These are phyloP conservation scores for Apamea crenata DNA, from an alignment of 2,888 invertebrate genomes.

Conservation along the genomic window DNA sequence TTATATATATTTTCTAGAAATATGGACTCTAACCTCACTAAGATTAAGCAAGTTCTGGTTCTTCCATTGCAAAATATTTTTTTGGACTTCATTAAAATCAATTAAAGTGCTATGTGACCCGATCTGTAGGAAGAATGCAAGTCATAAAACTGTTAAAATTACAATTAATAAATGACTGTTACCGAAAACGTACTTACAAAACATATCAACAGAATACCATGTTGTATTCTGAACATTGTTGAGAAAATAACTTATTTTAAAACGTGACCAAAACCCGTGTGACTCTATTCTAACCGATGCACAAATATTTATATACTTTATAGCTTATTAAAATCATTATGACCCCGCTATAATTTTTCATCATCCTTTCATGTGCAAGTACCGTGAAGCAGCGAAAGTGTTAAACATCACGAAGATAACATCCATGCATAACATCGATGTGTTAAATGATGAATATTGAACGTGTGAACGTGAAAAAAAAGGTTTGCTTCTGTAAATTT, in stretches of 20 bases:
- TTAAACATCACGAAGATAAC: slow-evolving; percentile 40
- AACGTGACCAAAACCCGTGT: slow-evolving; percentile 35
- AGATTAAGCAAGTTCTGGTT: slow-evolving; percentile 81
- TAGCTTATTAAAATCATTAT: slow-evolving; percentile 44
- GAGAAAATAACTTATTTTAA: slow-evolving; percentile 8
- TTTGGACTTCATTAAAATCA: slow-evolving; percentile 84
- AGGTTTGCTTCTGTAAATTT: neutral
- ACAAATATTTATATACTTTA: slow-evolving; percentile 57
- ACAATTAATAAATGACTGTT: neutral
- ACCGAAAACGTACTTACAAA: slow-evolving; percentile 72
- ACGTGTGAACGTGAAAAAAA: neutral
- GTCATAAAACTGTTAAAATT: slow-evolving; percentile 26
- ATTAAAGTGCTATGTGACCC: slow-evolving; percentile 80
- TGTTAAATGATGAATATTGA: slow-evolving; percentile 28
- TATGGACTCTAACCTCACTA: slow-evolving; percentile 82
- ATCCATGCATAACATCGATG: neutral
- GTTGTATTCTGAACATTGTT: slow-evolving; percentile 74
- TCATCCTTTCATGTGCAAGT: slow-evolving; percentile 67
- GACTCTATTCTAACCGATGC: slow-evolving; percentile 28
- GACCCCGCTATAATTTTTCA: slow-evolving; percentile 48
- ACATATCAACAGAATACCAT: slow-evolving; percentile 75
- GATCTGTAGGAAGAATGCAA: slow-evolving; percentile 78
- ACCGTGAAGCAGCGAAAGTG: slow-evolving; percentile 71
- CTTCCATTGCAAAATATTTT: slow-evolving; percentile 85
- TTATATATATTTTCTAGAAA: slow-evolving; percentile 7